Evolutionary conservation across 2,888 invertebrate species (phyloP).

Genomic region (Cremastinae sp.): DNA sequence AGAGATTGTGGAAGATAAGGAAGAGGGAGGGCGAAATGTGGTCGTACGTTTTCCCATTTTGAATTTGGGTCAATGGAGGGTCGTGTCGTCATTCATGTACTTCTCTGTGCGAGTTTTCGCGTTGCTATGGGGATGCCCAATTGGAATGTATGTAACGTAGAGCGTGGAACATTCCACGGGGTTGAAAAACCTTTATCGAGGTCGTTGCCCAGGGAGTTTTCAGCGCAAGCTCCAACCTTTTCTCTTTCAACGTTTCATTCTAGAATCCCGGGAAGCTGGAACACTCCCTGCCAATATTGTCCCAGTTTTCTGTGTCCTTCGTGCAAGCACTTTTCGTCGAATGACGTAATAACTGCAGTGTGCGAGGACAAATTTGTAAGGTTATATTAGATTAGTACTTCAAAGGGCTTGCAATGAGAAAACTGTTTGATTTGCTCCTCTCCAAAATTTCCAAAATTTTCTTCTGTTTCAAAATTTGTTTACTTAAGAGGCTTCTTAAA

Average conservation of each 20-base stretch:
- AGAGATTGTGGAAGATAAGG: constrained; percentile 10
- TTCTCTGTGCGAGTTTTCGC: not conserved
- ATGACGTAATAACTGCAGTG: constrained; percentile 27
- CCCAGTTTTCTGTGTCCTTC: constrained; percentile 54
- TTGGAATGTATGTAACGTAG: constrained; percentile 25
- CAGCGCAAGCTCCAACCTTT: constrained; percentile 27
- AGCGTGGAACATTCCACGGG: constrained; percentile 34
- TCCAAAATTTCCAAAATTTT: too few species aligned
- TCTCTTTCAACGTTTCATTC: not conserved
- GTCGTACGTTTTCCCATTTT: constrained; percentile 35
- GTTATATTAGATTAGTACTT: too few species aligned
- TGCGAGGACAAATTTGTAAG: constrained; percentile 1
- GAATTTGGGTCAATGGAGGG: constrained; percentile 60
- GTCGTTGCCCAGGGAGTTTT: constrained; percentile 54
- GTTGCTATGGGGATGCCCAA: constrained; percentile 70
- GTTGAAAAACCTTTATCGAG: constrained; percentile 64
- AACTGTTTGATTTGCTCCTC: not conserved
- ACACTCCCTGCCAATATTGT: constrained; percentile 16
- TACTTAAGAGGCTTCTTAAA: too few species aligned
- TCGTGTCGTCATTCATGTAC: constrained; percentile 51
- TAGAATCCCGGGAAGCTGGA: not conserved
- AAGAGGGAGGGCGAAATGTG: not conserved
- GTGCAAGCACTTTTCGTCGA: constrained; percentile 42
- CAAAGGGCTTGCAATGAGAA: too few species aligned
- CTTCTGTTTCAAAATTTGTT: too few species aligned